These are phyloP conservation scores for Protodeltote pygarga DNA, from an alignment of 2,888 invertebrate species.

Conservation along the genomic window DNA sequence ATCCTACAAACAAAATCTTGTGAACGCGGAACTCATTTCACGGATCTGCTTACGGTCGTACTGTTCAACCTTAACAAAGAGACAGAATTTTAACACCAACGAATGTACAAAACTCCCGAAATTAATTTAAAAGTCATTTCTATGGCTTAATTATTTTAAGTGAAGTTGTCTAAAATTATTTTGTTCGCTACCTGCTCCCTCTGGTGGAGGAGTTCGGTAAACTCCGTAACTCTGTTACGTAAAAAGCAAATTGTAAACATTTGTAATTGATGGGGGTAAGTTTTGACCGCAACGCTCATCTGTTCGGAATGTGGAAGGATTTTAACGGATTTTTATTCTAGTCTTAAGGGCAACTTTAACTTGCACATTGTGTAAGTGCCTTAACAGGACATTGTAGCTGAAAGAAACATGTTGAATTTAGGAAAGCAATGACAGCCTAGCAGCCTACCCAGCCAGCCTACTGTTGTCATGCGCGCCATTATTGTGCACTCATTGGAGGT, in stretches of 20 bases:
- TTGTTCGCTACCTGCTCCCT: conserved; percentile 40
- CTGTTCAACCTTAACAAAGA: conserved; percentile 25
- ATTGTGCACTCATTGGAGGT: no score
- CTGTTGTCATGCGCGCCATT: no score
- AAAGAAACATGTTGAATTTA: no score
- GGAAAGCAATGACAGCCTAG: no score
- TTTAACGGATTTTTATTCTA: no score
- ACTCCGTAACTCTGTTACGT: conserved; percentile 19
- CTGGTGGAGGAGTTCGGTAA: conserved; percentile 21
- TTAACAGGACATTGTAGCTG: no score
- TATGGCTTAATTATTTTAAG: conserved; percentile 53
- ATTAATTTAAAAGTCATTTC: conserved; percentile 61
- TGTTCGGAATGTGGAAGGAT: neutral
- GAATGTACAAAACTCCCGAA: conserved; percentile 45
- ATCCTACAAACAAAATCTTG: conserved; percentile 17
- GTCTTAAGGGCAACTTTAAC: no score
- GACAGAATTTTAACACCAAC: conserved; percentile 32
- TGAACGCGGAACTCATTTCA: conserved; percentile 15
- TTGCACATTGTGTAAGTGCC: no score
- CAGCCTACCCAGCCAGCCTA: no score
- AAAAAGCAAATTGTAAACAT: conserved; percentile 18
- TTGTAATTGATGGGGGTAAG: conserved; percentile 17
- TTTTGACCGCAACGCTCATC: conserved; percentile 4
- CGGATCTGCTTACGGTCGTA: conserved; percentile 16
- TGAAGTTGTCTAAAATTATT: conserved; percentile 39